phyloP scores from a whole-genome alignment of 2,113 vertebrate species.

The Alectura lathami region DNA sequence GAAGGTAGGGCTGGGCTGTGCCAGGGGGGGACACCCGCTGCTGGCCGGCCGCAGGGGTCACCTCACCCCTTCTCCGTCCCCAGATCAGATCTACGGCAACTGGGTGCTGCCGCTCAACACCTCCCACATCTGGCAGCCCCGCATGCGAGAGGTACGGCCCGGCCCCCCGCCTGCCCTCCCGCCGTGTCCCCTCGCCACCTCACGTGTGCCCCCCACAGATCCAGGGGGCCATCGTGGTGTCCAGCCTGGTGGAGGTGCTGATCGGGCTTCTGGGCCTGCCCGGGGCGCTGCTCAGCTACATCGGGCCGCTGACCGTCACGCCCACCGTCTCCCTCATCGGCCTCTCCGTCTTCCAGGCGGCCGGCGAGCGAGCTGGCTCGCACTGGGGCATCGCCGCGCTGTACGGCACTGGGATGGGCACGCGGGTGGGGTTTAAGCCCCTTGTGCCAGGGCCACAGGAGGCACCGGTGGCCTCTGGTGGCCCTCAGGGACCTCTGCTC shows the following conservation, averaged over 20 bases:
- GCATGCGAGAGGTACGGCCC: slow-evolving; percentile 86
- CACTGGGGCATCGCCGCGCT: slow-evolving; percentile 94
- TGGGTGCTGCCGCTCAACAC: slow-evolving; percentile 88
- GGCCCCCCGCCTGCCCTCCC: fast-evolving
- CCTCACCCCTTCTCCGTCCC: background rate
- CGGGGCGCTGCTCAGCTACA: slow-evolving; percentile 90
- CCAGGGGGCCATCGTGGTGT: slow-evolving; percentile 93
- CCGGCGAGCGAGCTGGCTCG: slow-evolving; percentile 89
- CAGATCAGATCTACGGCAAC: slow-evolving; percentile 95
- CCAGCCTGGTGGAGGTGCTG: slow-evolving; percentile 87
- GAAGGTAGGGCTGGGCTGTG: slow-evolving; percentile 72
- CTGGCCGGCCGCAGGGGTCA: background rate
- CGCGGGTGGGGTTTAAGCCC: background rate
- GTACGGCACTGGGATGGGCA: slow-evolving; percentile 50
- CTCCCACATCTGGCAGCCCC: slow-evolving; percentile 91
- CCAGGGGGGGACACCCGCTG: background rate
- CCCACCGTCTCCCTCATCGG: slow-evolving; percentile 96
- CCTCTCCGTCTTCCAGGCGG: slow-evolving; percentile 91
- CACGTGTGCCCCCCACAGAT: slow-evolving; percentile 68
- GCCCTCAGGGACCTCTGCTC: background rate
- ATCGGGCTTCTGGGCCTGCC: slow-evolving; percentile 91
- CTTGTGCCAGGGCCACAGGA: background rate
- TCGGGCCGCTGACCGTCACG: slow-evolving; percentile 94
- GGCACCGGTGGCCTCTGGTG: background rate
- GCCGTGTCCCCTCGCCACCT: background rate